Base-by-base conservation (phyloP, 2,888 invertebrate genomes). In the Diadegma fenestrale region DNA sequence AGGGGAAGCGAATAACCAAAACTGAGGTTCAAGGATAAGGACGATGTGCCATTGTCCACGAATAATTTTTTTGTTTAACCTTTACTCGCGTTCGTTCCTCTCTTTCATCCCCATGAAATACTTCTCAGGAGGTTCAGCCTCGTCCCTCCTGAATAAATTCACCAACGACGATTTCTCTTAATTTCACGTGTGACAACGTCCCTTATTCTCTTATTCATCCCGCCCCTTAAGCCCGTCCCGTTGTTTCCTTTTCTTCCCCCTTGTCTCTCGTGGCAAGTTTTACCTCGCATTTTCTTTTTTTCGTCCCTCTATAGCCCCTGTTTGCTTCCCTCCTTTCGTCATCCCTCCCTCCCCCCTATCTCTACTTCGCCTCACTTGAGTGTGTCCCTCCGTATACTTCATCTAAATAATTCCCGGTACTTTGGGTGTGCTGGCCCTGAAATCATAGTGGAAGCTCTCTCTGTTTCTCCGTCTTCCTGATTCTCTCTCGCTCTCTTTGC, bases 331-430 rank as follows among this genome's bases (percentile, higher is more conserved):
- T 22, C 4, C 19, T 1, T 10, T 26, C 12, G 5, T 26, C 37
- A 51, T 19, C 58, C 30, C 5, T 10, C 51, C 14, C 54, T 33
- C 69, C 51, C 73, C 30, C 8, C 17, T 30, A 26, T 17, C 26
- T 12, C 22, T 19, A 22, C 43, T 45, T 37, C n/a, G 54, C 17
- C 37, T 19, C 58, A 77, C 61, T 61, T 45, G 77, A 77, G 84
- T 58, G 58, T 61, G 71, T 51, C 76, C 48, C 84, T 73, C 83
- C 33, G 30, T 61, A 66, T 68, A 48, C 80, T 84, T 58, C 45
- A 54, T 84, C 76, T 84, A 77, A 84, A 84, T 84, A 77, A 84
- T 84, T 84, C 80, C 22, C 72, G 84, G 72, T 61, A 54, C 72
- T 77, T 66, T 58, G 43, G 37, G n/a, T 19, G 58, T 72, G 68